Evolutionary conservation across 2,797 vertebrate genomes (phyloP).

Genomic region (Sebastes glaucus): DNA sequence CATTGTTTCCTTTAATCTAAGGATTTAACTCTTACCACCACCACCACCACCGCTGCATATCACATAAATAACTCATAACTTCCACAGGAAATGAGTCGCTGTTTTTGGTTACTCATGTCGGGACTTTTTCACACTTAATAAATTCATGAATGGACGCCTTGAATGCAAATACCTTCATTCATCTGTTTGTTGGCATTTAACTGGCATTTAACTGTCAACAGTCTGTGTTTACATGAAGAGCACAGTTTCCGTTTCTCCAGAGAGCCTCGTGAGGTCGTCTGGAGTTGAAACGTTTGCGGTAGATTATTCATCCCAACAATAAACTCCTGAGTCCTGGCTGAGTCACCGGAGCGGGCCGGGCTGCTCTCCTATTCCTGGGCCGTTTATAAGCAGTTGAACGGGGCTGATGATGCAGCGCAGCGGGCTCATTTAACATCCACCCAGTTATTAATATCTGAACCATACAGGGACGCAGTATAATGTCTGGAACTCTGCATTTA

Average conservation of each 20-base stretch:
- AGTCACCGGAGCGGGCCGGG: slow-evolving; percentile 57
- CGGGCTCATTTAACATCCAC: neutral
- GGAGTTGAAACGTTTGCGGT: slow-evolving; percentile 2
- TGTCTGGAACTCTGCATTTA: neutral
- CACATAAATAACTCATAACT: slow-evolving; percentile 17
- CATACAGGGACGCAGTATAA: neutral
- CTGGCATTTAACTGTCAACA: neutral
- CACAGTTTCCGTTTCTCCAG: neutral
- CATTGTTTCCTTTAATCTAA: neutral
- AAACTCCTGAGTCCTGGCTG: slow-evolving; percentile 61
- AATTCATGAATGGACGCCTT: slow-evolving; percentile 12
- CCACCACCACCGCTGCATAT: neutral
- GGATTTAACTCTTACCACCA: neutral
- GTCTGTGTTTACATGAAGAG: neutral
- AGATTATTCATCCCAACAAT: slow-evolving; percentile 50
- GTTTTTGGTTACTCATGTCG: neutral
- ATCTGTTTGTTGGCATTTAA: neutral
- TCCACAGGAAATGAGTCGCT: slow-evolving; percentile 54
- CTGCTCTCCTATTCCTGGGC: slow-evolving; percentile 44
- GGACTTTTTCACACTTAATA: slow-evolving; percentile 27
- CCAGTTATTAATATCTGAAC: too few relatives aligned
- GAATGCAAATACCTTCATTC: neutral
- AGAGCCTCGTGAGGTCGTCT: neutral
- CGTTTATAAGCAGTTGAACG: slow-evolving; percentile 38
- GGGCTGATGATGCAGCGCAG: neutral